Percentiles rank a stretch among this genome's conserved stretches.
Conservation (phyloP, 2,113 vertebrate genomes). For the Gnathonemus echidnorhynchus region DNA sequence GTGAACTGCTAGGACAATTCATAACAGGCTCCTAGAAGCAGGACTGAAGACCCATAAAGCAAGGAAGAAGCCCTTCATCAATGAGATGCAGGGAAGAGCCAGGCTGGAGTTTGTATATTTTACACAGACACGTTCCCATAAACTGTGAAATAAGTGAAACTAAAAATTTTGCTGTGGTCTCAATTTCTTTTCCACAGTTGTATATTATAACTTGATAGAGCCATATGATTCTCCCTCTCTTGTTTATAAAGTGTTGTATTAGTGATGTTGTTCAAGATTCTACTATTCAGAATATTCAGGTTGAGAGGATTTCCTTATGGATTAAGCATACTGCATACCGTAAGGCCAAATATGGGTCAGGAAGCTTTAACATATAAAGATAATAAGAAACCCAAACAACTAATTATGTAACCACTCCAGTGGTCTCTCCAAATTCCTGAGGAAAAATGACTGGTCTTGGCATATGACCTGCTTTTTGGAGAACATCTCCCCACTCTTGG, state of each 20-base stretch:
- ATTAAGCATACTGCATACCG: conserved; percentile 22
- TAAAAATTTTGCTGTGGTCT: background rate
- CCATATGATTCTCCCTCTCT: background rate
- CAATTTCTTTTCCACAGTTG: background rate
- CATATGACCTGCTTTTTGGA: conserved; percentile 50
- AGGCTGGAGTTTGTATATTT: background rate
- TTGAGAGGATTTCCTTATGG: background rate
- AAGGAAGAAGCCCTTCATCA: background rate
- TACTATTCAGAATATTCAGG: background rate
- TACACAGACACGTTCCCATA: background rate
- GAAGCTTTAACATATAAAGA: conserved; percentile 40
- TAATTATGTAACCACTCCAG: conserved; percentile 45
- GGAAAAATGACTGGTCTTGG: conserved; percentile 35
- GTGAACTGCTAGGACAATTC: background rate
- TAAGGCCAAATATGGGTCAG: conserved; percentile 34
- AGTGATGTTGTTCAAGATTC: background rate
- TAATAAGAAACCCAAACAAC: conserved; percentile 54
- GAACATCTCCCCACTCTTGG: conserved; percentile 45
- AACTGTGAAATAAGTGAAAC: background rate
- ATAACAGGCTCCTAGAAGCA: too few species aligned
- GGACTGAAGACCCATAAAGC: background rate
- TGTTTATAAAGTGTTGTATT: background rate
- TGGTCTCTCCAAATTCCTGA: conserved; percentile 38
- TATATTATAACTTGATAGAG: background rate
- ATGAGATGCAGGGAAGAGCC: background rate